Evolutionary conservation across 2,888 invertebrate species (phyloP), one percentile per base, ranked within the genome.

Genomic region (Andrena fulva): DNA sequence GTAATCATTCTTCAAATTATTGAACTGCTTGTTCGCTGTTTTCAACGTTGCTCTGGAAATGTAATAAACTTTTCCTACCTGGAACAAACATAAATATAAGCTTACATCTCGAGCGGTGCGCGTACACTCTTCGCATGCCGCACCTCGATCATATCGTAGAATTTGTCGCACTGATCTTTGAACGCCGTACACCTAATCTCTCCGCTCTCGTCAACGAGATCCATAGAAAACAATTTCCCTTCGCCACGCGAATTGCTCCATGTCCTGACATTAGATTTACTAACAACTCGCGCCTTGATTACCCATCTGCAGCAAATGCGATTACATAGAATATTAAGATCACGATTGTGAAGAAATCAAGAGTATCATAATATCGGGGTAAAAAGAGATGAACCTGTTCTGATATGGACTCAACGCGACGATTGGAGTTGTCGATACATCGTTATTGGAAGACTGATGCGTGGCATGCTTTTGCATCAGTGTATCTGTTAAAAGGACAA

Each of bases 231-330:
- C 2, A 99, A 95, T 93, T 98, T 98, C 0, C 99, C 99, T 94
- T 99, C 98, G 0, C 99, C 99, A 77, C 96, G 95, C 0, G 98
- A 97, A 94, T 99, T 99, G 83, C 96, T 97, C 98, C 98, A 99
- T 0, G 96, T 97, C 77, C 97, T 96, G 63, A 99, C 96, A 0
- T 95, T 92, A 0, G 97, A 95, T 93, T 99, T 99, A 88, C 96
- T 96, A 79, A 97, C 97, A 0, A 99, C 97, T 69, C 99, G 95
- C 1, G 97, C 99, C 92, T 97, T 97, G 79, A 99, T 97, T 2
- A 98, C 97, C 99, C 99, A 99, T 90, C 97, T 97, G 76, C 88
- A 87, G n/a, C 27, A 56, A 33, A 50, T 24, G 10, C 27, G 56
- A 50, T 50, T 62, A 29, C 27, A 60, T 8, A 35, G 31, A 12